Evolutionary conservation across 2,797 vertebrate genomes (phyloP), one percentile per base, ranked within the genome.

Genomic region (Nannoperca australis): DNA sequence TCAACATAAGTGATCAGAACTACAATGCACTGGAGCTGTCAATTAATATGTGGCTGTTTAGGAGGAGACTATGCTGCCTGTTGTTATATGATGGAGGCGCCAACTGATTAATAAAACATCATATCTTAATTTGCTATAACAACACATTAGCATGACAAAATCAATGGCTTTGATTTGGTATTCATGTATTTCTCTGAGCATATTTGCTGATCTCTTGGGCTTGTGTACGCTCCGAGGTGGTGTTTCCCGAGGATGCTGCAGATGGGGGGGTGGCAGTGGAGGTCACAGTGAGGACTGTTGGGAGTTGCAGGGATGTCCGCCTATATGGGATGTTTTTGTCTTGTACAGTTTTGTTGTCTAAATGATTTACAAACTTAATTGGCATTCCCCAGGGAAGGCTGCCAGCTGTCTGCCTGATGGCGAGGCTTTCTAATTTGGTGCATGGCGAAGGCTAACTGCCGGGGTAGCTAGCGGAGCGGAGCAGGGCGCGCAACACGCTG

Each of bases 321-420:
- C 89, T 88, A 87, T 50, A 72, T 88, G 92, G 84, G 91, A 88
- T 91, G 88, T 91, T 87, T 88, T 88, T 91, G 90, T 91, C 94
- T 95, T 95, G 94, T 95, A 95, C 94, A 95, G 94, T 95, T 96
- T 95, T 96, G 95, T 96, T 95, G 93, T 95, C 92, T 95, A 96
- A 96, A 96, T 96, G 94, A 95, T 96, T 95, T 95, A 95, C 95
- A 94, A 95, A 95, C 94, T 95, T 96, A 96, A 96, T 96, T 96
- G 95, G 94, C 95, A 92, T 95, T 90, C 95, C 95, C 92, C 1
- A 69, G 94, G 94, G 95, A 91, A 88, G 88, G 86, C 91, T 83
- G 92, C 93, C 95, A 96, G 95, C 95, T 96, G 95, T 95, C 94
- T 92, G 94, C 93, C 95, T 94, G 93, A 95, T 95, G 95, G 94